Percentiles rank a stretch among this genome's conserved stretches.
These are phyloP conservation scores for Rapana venosa DNA, from an alignment of 2,888 invertebrate genomes.

Conservation along the genomic window DNA sequence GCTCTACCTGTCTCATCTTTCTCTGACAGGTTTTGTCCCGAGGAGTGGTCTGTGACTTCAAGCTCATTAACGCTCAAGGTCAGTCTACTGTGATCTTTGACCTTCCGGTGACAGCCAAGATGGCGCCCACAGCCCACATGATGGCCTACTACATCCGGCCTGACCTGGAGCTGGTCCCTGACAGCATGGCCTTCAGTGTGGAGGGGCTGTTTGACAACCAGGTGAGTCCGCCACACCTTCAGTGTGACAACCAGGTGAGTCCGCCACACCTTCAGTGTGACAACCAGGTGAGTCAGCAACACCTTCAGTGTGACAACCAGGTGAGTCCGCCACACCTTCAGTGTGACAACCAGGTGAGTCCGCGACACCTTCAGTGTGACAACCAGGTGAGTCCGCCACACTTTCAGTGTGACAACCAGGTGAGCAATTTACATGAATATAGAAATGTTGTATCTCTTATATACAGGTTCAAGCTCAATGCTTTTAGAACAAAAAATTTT, in stretches of 20 bases:
- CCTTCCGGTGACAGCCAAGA: conserved; percentile 49
- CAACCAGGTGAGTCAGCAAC: conserved; percentile 80
- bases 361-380: conserved; percentile 73
- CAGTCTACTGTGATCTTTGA: conserved; percentile 38
- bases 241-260: conserved; percentile 81
- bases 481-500: no score
- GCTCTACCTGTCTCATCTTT: neutral
- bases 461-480: no score
- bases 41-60: conserved; percentile 43
- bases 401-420: conserved; percentile 81
- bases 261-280: conserved; percentile 73
- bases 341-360: conserved; percentile 81
- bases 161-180: conserved; percentile 82
- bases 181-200: conserved; percentile 81
- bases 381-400: conserved; percentile 80
- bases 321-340: conserved; percentile 69
- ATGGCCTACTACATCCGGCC: conserved; percentile 81
- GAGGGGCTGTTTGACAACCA: conserved; percentile 82
- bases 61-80: conserved; percentile 31
- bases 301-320: conserved; percentile 80
- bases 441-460: no score
- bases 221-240: conserved; percentile 74
- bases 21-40: conserved; percentile 51
- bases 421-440: no score
- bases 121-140: conserved; percentile 68